phyloP scores from a whole-genome alignment of 2,113 vertebrate species.

The Pavo muticus region DNA sequence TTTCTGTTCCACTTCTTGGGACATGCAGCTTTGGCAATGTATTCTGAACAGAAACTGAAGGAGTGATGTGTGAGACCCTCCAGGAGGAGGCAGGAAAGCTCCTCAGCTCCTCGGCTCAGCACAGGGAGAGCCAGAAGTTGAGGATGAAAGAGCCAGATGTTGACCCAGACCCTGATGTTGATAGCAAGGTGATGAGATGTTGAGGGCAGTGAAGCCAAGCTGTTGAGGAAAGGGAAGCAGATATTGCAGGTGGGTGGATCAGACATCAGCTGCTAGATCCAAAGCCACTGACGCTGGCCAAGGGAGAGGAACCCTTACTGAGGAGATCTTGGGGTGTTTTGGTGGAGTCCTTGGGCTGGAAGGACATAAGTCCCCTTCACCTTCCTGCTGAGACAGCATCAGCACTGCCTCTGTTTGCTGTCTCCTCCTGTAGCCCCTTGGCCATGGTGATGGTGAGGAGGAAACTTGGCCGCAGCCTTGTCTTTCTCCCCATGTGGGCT shows the following conservation, averaged over 20 bases:
- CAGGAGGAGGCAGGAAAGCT: background rate
- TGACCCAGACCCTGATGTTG: background rate
- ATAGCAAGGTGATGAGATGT: background rate
- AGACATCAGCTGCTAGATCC: background rate
- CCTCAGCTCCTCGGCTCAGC: accelerated
- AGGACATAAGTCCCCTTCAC: background rate
- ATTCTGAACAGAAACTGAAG: background rate
- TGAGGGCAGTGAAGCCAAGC: background rate
- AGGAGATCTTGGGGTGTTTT: background rate
- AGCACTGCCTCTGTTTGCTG: background rate
- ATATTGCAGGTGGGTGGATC: background rate
- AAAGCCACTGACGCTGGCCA: background rate
- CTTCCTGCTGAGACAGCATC: background rate
- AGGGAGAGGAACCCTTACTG: background rate
- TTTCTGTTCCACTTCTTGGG: background rate
- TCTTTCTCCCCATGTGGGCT: background rate
- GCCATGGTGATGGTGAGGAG: background rate
- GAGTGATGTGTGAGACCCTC: background rate
- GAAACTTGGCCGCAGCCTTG: background rate
- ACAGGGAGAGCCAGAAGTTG: background rate
- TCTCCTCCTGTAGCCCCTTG: background rate
- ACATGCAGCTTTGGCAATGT: background rate
- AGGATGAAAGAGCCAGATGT: background rate
- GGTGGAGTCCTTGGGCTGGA: background rate
- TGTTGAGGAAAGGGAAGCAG: background rate